These are phyloP conservation scores for Eleutherodactylus coqui DNA, from an alignment of 2,797 vertebrate genomes.

Conservation along the genomic window DNA sequence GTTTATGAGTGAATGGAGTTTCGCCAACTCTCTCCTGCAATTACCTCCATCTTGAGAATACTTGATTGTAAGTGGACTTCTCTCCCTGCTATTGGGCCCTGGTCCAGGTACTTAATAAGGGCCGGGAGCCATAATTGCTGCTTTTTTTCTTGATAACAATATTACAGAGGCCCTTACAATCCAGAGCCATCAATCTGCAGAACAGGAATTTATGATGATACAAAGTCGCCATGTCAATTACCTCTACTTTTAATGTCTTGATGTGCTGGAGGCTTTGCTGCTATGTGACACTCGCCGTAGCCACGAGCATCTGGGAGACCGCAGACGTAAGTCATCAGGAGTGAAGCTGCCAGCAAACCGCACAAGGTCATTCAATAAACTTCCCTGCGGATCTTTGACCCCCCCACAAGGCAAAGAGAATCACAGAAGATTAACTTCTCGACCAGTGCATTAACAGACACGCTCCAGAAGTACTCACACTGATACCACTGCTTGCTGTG, in stretches of 20 bases:
- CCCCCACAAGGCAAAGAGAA: slow-evolving; percentile 47
- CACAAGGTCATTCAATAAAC: slow-evolving; percentile 67
- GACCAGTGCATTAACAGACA: slow-evolving; percentile 64
- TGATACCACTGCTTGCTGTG: neutral
- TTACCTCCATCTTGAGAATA: slow-evolving; percentile 6
- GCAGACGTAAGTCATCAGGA: neutral
- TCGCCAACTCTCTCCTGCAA: neutral
- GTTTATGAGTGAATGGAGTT: neutral
- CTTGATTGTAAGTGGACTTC: slow-evolving; percentile 5
- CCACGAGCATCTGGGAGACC: neutral
- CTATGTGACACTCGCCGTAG: slow-evolving; percentile 40
- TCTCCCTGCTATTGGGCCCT: slow-evolving; percentile 64
- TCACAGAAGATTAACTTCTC: slow-evolving; percentile 64
- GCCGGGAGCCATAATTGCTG: slow-evolving; percentile 71
- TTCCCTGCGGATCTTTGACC: slow-evolving; percentile 63
- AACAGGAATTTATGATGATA: slow-evolving; percentile 35
- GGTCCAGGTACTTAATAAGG: slow-evolving; percentile 72
- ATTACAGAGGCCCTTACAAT: slow-evolving; percentile 69
- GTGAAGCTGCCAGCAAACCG: slow-evolving; percentile 62
- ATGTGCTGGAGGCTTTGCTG: slow-evolving; percentile 26
- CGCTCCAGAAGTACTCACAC: neutral
- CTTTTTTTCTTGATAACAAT: slow-evolving; percentile 70
- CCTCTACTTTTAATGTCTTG: neutral
- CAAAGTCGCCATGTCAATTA: slow-evolving; percentile 35
- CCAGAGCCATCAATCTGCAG: slow-evolving; percentile 38